Evolutionary conservation across 1,140 invertebrate genomes (phyloP), one percentile per base, ranked within the genome.

Genomic region (Dysdera silvatica): DNA sequence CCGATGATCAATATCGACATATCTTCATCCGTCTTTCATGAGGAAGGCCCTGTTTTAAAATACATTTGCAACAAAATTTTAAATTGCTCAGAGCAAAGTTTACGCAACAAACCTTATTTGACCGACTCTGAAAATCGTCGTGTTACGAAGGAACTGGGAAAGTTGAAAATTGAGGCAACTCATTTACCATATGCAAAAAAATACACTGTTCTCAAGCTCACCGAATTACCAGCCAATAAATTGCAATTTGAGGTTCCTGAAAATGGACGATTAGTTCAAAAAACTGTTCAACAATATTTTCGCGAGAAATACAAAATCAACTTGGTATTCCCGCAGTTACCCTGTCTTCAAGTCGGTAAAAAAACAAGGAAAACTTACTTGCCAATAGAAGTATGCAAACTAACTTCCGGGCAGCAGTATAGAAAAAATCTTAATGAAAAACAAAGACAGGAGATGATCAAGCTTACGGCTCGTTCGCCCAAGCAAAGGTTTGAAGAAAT

Each of bases 381-480:
- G 7, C 74, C 75, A 8, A 49, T 75, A 14, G 74, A 76, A 61
- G 65, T 75, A 8, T 77, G 75, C 43, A 29, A 61, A 6, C 45
- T 77, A 10, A 56, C 70, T 10, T 35, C 57, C 18, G 71, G 73
- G 18, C 75, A 76, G 61, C 56, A 65, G 7, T 61, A 49, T 16
- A 61, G 56, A 16, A 55, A 61, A 51, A 66, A 70, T 24, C 31
- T 72, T 5, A 57, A 59, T 20, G 48, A 58, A 3, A 52, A 31
- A 31, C 60, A 70, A 40, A 69, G 48, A 29, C 43, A 65, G 0
- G 54, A 60, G 20, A 69, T 71, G 65, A 71, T 71, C 20, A 66
- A 52, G 29, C 69, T 72, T 47, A 74, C 65, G 28, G 73, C 72
- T 48, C 64, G 65, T 35, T 58, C 70, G 16, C 72, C 73, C 2